Conservation (phyloP, 2,888 invertebrate genomes). For the Megaustenia siamemsis region DNA sequence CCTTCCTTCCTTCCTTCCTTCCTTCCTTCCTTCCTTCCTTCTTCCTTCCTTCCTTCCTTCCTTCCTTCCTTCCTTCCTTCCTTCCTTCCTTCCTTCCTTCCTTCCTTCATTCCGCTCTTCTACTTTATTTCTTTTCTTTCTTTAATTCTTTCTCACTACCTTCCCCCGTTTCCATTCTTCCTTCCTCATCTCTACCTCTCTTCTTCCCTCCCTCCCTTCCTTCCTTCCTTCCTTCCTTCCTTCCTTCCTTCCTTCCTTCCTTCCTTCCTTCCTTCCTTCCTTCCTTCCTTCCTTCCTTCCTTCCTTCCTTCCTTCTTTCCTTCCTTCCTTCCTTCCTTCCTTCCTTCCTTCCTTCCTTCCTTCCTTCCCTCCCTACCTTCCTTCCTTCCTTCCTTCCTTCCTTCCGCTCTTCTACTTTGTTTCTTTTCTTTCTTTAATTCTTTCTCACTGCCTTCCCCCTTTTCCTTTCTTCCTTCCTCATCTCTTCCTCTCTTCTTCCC, state of each 20-base stretch:
- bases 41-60: too few relatives aligned
- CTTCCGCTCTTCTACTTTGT: background rate
- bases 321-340: background rate
- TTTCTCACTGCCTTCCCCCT: background rate
- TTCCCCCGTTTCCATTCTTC: conserved; percentile 18
- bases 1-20: too few relatives aligned
- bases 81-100: background rate
- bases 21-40: too few relatives aligned
- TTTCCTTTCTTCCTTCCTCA: background rate
- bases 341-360: background rate
- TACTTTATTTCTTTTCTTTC: background rate
- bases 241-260: conserved; percentile 27
- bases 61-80: too few relatives aligned
- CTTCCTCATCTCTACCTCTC: conserved; percentile 20
- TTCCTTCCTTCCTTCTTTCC: conserved; percentile 35
- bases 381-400: background rate
- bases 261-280: conserved; percentile 42
- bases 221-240: background rate
- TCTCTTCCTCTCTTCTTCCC: background rate
- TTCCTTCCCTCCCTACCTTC: background rate
- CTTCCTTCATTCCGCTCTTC: background rate
- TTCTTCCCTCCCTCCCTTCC: conserved; percentile 25
- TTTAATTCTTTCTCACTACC: background rate
- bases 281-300: conserved; percentile 27
- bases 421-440: background rate